A percentile compares a stretch with the other conserved stretches of the same genome.
phyloP scores from a whole-genome alignment of 2,888 invertebrate species.

The Spisula solida region DNA sequence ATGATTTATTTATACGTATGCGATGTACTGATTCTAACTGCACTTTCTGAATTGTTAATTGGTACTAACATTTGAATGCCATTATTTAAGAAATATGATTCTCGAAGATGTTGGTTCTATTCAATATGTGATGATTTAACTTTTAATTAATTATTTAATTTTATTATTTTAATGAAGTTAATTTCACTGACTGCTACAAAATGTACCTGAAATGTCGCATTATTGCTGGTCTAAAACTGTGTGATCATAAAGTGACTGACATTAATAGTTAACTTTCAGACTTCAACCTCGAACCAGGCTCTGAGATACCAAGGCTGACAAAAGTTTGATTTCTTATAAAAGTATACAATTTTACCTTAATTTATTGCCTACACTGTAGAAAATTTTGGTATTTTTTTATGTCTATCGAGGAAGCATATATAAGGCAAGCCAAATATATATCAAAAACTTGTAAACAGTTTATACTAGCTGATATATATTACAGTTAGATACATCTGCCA shows the following conservation, averaged over 20 bases:
- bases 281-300: too few relatives aligned
- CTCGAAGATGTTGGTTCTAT: too few relatives aligned
- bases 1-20: neutral
- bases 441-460: neutral
- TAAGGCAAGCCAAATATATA: constrained; percentile 7
- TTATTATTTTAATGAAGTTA: too few relatives aligned
- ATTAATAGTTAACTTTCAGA: too few relatives aligned
- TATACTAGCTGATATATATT: neutral
- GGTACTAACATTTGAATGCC: neutral
- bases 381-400: neutral
- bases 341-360: neutral
- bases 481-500: neutral
- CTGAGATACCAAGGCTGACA: too few relatives aligned
- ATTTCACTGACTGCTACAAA: too few relatives aligned
- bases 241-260: too few relatives aligned
- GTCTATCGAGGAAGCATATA: neutral
- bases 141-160: too few relatives aligned
- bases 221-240: too few relatives aligned
- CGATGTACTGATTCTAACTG: neutral
- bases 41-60: constrained; percentile 2
- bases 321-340: too few relatives aligned
- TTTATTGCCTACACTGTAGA: neutral
- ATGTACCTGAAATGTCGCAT: too few relatives aligned
- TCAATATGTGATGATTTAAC: too few relatives aligned
- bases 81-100: neutral